Base-by-base conservation (phyloP, 2,888 invertebrate species). In the Monochamus alternatus region DNA sequence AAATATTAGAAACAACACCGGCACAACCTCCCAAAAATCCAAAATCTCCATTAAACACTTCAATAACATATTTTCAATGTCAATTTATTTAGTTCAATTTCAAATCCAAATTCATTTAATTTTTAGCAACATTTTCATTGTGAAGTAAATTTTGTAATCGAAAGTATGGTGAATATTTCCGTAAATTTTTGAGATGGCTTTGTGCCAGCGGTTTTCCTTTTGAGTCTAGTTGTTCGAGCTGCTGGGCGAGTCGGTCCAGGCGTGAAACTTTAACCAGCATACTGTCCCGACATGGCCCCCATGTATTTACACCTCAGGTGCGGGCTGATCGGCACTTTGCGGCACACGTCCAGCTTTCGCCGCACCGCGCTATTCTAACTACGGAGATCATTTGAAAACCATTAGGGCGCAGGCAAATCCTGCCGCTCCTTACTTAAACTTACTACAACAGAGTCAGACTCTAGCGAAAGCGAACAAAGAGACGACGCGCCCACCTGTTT, bases 381-480 rank as follows among this genome's bases (percentile, higher is more conserved):
- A 88, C 87, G 85, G 89, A 89, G 89, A 89, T 89, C 89, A 89
- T 89, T 87, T 88, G 88, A 87, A 89, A 89, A 89, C 87, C 87
- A 85, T 87, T 76, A 84, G 85, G 86, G 86, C 84, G 86, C 82
- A 81, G 69, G 59, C 58, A 77, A 64, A 73, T 75, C 81, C 80
- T 77, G 75, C 81, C 63, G 77, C 80, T 74, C 73, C 81, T 78
- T 81, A 78, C 81, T 81, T 84, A 84, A 82, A 85, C 83, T 81
- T 80, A 84, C 81, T 81, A 81, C 75, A 80, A 81, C 78, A 82
- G 81, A 84, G 85, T 85, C 84, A 86, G 85, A 85, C 85, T 86
- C 87, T 86, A 87, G 87, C 87, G 85, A 86, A 87, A 87, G 87
- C 85, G 82, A 87, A 86, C 85, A 84, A 84, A 86, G 83, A 84